These are phyloP conservation scores for Phasia obesa DNA, from an alignment of 2,888 invertebrate species.

Conservation along the genomic window DNA sequence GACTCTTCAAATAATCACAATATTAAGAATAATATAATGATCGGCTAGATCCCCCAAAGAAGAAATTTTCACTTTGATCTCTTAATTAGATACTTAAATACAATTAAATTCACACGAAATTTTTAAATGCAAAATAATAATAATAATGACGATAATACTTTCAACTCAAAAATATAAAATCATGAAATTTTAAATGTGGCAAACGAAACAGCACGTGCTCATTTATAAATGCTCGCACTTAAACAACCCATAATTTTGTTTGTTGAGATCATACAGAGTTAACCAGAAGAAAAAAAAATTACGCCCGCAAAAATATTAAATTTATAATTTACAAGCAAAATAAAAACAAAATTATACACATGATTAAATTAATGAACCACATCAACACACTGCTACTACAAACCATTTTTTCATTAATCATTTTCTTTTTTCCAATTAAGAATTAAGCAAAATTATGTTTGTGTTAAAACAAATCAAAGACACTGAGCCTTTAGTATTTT, in stretches of 20 bases:
- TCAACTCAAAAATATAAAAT: conserved; percentile 32
- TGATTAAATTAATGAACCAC: conserved; percentile 65
- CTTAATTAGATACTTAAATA: conserved; percentile 79
- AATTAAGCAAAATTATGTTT: too few species aligned
- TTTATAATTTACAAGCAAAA: conserved; percentile 48
- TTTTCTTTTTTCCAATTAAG: neutral
- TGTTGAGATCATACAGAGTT: conserved; percentile 15
- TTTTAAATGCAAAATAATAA: conserved; percentile 65
- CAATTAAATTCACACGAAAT: conserved; percentile 80
- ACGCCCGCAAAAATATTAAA: conserved; percentile 51
- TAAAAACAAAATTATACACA: conserved; percentile 29
- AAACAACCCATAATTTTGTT: conserved; percentile 19
- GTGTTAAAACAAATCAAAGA: too few species aligned
- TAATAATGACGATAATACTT: conserved; percentile 57
- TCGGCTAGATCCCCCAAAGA: conserved; percentile 55
- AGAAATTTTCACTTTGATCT: conserved; percentile 78
- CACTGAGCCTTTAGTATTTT: too few species aligned
- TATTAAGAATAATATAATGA: conserved; percentile 44
- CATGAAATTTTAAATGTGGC: conserved; percentile 11
- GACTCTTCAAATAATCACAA: conserved; percentile 63
- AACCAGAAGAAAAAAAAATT: conserved; percentile 23
- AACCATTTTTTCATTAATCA: conserved; percentile 29
- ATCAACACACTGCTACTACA: conserved; percentile 34
- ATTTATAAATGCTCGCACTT: conserved; percentile 47
- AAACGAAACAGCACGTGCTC: conserved; percentile 62